Conservation (phyloP, 2,888 invertebrate genomes). For the Dicycla oo region DNA sequence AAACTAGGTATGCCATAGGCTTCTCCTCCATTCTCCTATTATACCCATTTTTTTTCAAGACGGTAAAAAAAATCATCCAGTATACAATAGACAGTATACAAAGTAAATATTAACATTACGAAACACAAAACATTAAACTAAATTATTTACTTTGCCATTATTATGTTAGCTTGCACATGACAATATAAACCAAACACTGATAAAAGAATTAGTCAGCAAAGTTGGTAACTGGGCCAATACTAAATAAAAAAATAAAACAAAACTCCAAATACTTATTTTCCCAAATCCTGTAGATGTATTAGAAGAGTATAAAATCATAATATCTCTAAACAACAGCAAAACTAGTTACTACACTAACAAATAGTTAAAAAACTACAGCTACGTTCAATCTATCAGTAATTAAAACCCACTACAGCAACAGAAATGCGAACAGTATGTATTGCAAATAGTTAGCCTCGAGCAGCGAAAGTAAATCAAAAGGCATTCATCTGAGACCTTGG, state of each 20-base stretch:
- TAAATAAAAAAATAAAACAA: neutral
- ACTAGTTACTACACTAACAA: neutral
- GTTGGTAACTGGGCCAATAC: neutral
- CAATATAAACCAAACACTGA: too few relatives aligned
- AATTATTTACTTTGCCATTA: neutral
- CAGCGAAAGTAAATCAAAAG: slow-evolving; percentile 46
- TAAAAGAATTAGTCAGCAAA: neutral
- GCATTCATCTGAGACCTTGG: slow-evolving; percentile 31
- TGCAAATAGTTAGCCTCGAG: slow-evolving; percentile 46
- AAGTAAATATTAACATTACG: neutral
- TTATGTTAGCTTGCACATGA: neutral
- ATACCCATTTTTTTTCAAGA: too few relatives aligned
- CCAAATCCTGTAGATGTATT: too few relatives aligned
- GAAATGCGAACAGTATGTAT: slow-evolving; percentile 32
- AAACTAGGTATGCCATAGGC: too few relatives aligned
- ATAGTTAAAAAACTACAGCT: neutral
- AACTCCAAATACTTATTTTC: too few relatives aligned
- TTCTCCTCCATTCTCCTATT: too few relatives aligned
- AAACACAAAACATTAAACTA: neutral
- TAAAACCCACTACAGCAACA: slow-evolving; percentile 17
- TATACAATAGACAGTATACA: too few relatives aligned
- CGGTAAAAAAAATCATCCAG: too few relatives aligned
- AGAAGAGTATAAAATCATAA: too few relatives aligned
- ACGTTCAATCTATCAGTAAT: slow-evolving; percentile 6
- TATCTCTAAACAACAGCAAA: too few relatives aligned